A percentile compares a stretch with the other conserved stretches of the same genome.
Evolutionary conservation across 2,888 invertebrate genomes (phyloP).

Genomic region (Rhabditophanes sp.): DNA sequence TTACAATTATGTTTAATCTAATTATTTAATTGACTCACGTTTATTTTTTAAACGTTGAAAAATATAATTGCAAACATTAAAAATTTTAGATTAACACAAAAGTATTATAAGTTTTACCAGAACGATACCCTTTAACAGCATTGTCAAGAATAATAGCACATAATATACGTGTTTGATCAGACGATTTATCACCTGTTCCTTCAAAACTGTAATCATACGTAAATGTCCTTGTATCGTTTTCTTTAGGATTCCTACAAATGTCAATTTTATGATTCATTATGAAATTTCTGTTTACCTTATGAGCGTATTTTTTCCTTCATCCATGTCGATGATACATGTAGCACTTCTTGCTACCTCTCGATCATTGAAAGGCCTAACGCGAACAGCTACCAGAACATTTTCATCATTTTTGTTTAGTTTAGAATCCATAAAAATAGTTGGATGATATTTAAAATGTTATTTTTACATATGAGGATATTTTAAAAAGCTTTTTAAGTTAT

Average conservation of each 20-base stretch:
- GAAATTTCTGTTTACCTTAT: conserved; percentile 28
- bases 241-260: conserved; percentile 45
- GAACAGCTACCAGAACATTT: conserved; percentile 50
- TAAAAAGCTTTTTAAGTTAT: neutral
- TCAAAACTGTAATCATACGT: conserved; percentile 48
- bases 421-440: neutral
- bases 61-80: too few relatives aligned
- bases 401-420: conserved; percentile 45
- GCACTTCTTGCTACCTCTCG: conserved; percentile 50
- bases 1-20: too few relatives aligned
- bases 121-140: conserved; percentile 50
- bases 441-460: neutral
- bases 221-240: conserved; percentile 47
- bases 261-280: neutral
- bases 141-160: conserved; percentile 51
- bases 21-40: too few relatives aligned
- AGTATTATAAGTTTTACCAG: too few relatives aligned
- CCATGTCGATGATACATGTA: conserved; percentile 48
- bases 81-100: too few relatives aligned
- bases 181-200: too few relatives aligned
- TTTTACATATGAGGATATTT: neutral
- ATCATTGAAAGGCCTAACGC: conserved; percentile 51
- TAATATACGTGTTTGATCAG: too few relatives aligned
- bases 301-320: conserved; percentile 42
- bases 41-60: too few relatives aligned